Evolutionary conservation across 2,113 vertebrate genomes (phyloP), one percentile per base, ranked within the genome.

Genomic region (Chloropsis hardwickii): DNA sequence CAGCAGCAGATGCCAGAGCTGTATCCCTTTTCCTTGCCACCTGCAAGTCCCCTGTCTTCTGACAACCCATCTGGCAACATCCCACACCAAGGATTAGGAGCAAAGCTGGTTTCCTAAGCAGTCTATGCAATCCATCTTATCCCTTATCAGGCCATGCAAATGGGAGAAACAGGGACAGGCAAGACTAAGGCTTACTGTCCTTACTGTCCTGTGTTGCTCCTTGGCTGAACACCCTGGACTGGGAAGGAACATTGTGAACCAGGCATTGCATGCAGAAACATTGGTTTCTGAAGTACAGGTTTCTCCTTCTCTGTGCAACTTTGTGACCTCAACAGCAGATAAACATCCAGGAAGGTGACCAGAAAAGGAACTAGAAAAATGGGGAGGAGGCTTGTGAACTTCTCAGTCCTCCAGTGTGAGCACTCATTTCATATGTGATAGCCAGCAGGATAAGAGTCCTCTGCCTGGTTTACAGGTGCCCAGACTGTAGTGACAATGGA

Each of bases 261-360:
- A 86, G 27, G 9, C 0, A 0, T 0, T 33, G 12, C 35, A 45
- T 22, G 21, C 4, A 37, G 27, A 70, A 66, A 61, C 14, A 28
- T 7, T 5, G 1, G 2, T 24, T 88, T 71, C 72, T 67, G 12
- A 56, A 69, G 31, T 19, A 16, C 24, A 54, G 13, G 3, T 9
- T 74, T 40, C 51, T 74, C 40, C 51, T 57, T 31, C 24, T 51
- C 12, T 48, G 25, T 70, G 8, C 45, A 73, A 31, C 11, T 81
- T 20, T 28, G 8, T 62, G 15, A 42, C 13, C n/a, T 20, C 35
- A 28, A 44, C 4, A 86, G 37, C 10, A 88, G 58, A 45, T 40
- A 29, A 57, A 64, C 50, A 54, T 24, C 29, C 27, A 29, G 12
- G 12, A 62, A 69, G 2, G 3, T 35, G 37, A 45, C 9, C 16